Evolutionary conservation across 2,797 vertebrate species (phyloP).

Genomic region (Arctocebus calabarensis): DNA sequence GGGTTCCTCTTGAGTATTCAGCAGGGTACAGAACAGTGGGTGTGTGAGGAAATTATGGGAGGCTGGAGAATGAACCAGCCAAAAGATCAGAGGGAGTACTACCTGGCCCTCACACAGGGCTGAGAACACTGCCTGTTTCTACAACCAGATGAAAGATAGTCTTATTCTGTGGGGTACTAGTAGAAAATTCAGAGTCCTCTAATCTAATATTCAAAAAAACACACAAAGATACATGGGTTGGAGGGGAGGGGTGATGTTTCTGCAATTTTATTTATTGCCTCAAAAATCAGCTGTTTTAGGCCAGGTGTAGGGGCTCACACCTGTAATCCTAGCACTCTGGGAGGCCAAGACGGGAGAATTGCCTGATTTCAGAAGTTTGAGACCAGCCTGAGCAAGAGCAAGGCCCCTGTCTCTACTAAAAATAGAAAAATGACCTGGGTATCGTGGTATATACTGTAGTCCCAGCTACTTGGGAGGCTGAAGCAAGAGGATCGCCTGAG

Average conservation of each 20-base stretch:
- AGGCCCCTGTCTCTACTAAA: too few species aligned
- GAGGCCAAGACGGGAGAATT: too few species aligned
- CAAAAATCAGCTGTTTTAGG: background rate
- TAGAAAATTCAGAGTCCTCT: background rate
- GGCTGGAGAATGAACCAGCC: background rate
- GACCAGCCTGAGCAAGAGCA: too few species aligned
- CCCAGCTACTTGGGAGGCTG: too few species aligned
- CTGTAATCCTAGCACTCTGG: too few species aligned
- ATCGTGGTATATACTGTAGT: too few species aligned
- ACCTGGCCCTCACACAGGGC: background rate
- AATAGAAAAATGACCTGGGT: too few species aligned
- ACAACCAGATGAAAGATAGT: background rate
- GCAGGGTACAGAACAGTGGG: background rate
- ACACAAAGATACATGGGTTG: background rate
- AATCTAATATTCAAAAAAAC: background rate
- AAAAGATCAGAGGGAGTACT: background rate
- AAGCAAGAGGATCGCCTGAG: too few species aligned
- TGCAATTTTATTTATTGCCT: background rate
- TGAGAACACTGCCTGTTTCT: background rate
- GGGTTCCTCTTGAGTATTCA: background rate
- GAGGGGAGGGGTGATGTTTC: background rate
- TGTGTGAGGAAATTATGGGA: background rate
- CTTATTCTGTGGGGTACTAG: too few species aligned
- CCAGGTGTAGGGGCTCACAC: too few species aligned
- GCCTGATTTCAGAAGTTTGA: too few species aligned